Evolutionary conservation across 1,140 invertebrate species (phyloP).

Genomic region (Acromyrmex charruanus): DNA sequence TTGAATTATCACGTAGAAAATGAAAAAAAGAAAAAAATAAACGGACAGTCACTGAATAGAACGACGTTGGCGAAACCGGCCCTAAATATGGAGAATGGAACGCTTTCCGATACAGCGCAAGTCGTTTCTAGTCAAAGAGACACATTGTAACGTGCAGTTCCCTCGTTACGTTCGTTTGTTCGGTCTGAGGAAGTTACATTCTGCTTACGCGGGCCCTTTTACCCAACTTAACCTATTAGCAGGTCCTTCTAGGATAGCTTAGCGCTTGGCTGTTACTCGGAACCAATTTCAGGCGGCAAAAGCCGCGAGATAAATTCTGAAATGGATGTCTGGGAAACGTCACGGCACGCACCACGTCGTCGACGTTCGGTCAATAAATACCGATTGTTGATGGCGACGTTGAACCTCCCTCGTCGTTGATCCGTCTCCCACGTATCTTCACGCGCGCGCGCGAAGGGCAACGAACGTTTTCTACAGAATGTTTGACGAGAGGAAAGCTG

Average conservation of each 20-base stretch:
- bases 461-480: conserved; percentile 61
- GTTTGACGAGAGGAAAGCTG: conserved; percentile 57
- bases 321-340: conserved; percentile 63
- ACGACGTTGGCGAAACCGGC: background rate
- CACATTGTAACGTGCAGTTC: conserved; percentile 26
- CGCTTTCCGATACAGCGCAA: background rate
- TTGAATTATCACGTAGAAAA: conserved; percentile 29
- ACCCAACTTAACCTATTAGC: conserved; percentile 34
- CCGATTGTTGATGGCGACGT: conserved; percentile 62
- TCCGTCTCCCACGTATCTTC: conserved; percentile 47
- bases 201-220: conserved; percentile 25
- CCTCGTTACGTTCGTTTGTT: conserved; percentile 59
- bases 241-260: conserved; percentile 41
- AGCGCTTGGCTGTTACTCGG: conserved; percentile 44
- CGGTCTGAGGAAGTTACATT: conserved; percentile 41
- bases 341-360: conserved; percentile 20
- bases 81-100: conserved; percentile 41
- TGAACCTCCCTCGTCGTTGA: conserved; percentile 41
- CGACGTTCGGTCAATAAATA: conserved; percentile 60
- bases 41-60: background rate
- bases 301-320: conserved; percentile 64
- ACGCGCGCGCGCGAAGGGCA: conserved; percentile 40
- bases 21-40: background rate
- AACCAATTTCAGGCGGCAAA: conserved; percentile 57
- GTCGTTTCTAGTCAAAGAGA: conserved; percentile 33